Base-by-base conservation (phyloP, 2,888 invertebrate genomes). In the Maniola hyperantus region DNA sequence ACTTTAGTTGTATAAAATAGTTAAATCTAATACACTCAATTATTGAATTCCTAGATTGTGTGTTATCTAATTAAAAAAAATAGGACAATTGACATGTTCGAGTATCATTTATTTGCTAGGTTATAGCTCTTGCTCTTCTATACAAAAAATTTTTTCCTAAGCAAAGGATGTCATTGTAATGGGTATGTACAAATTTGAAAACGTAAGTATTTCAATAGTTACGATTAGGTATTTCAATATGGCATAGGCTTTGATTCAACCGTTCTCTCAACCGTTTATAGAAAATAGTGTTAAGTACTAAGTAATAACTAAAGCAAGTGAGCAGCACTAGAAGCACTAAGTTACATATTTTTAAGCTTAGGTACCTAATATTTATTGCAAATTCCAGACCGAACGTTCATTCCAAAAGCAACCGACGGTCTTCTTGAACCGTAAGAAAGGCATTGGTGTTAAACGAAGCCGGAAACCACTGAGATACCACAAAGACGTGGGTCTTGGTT, bases 351-450 rank as follows among this genome's bases (percentile, higher is more conserved):
- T 34, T 18, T 39, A 42, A 39, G 5, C 11, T 26, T 15, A 26
- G 26, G 69, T 72, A 72, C 66, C 68, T 75, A 78, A 74, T 72
- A 20, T 57, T 33, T 60, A 67, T 73, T 73, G 66, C 66, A 78
- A 82, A 84, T 95, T 96, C 79, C 96, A 99, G 98, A 98, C 95
- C 79, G 99, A 99, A 93, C 96, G 97, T 91, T 96, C 99, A 81
- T 99, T 98, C 91, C 98, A 99, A 94, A 98, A 98, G 93, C 99
- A 99, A 94, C 97, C 97, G 55, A 97, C 97, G 72, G 96, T 99
- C 80, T 98, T 98, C 92, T 94, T 98, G 84, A 98, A 98, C 92
- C 96, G 97, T 88, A 99, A 98, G 93, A 96, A 96, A 87, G 95
- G 95, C 80, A 93, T 96, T 72, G 95, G 95, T 81, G 91, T 96